These are phyloP conservation scores for Panzeria rudis DNA, from an alignment of 2,888 invertebrate genomes.

Conservation along the genomic window DNA sequence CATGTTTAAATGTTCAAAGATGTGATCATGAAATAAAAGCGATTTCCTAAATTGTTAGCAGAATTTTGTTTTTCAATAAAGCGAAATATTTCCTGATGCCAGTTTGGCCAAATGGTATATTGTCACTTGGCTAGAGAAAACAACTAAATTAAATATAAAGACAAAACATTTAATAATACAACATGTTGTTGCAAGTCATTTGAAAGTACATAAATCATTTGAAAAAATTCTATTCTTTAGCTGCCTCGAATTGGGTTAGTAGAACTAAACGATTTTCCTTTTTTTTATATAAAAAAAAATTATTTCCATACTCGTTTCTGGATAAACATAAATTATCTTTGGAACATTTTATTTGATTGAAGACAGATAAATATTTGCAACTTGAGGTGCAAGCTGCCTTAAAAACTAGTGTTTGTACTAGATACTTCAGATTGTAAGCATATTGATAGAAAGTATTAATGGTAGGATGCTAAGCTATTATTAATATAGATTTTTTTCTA, in stretches of 20 bases:
- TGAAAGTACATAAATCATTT: slow-evolving; percentile 15
- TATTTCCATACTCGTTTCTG: slow-evolving; percentile 54
- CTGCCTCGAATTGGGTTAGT: slow-evolving; percentile 45
- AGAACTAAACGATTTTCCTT: slow-evolving; percentile 44
- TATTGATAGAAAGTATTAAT: slow-evolving; percentile 32
- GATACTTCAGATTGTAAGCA: not conserved
- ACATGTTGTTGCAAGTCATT: not conserved
- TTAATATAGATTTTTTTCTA: not conserved
- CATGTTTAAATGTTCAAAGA: slow-evolving; percentile 16
- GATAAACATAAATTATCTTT: slow-evolving; percentile 45
- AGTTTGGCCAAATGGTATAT: not conserved
- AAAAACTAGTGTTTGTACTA: not conserved
- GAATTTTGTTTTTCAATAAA: not conserved
- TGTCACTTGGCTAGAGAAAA: not conserved
- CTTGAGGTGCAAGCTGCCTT: not conserved
- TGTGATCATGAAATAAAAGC: slow-evolving; percentile 5
- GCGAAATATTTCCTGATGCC: slow-evolving; percentile 13
- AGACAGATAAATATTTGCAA: slow-evolving; percentile 20
- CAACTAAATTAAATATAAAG: not conserved
- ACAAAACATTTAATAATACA: not conserved
- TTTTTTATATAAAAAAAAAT: slow-evolving; percentile 5
- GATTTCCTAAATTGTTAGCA: slow-evolving; percentile 31
- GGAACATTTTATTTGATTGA: slow-evolving; percentile 7
- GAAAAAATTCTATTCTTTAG: slow-evolving; percentile 22
- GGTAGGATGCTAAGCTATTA: slow-evolving; percentile 48